Evolutionary conservation across 2,797 vertebrate species (phyloP).

Genomic region (Jordanella pulchra): DNA sequence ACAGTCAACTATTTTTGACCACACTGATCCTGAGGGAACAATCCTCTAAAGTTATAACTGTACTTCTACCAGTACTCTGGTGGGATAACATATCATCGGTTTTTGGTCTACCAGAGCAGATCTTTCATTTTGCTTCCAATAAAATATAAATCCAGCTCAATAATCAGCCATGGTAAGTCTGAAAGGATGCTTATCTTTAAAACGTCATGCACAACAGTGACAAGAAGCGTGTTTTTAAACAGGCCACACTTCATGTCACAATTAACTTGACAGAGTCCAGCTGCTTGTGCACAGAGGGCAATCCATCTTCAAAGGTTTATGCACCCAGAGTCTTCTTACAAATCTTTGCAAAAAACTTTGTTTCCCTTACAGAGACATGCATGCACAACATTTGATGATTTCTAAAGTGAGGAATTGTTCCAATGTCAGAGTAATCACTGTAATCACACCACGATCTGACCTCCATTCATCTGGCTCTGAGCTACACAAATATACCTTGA

Average conservation of each 20-base stretch:
- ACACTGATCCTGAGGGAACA: background rate
- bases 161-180: background rate
- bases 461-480: constrained; percentile 32
- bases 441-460: background rate
- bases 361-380: background rate
- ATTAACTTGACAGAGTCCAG: background rate
- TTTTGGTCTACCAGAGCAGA: background rate
- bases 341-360: background rate
- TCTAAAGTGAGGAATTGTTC: background rate
- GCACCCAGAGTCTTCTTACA: background rate
- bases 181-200: background rate
- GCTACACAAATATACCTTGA: constrained; percentile 15
- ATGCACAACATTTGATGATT: background rate
- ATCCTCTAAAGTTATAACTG: background rate
- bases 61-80: background rate
- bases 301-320: background rate
- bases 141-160: background rate
- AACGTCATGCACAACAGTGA: constrained; percentile 1
- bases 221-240: constrained; percentile 2
- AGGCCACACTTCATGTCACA: constrained; percentile 1
- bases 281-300: background rate
- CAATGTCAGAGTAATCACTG: background rate
- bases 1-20: background rate
- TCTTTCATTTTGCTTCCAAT: background rate
- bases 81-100: background rate